Conservation (phyloP, 1,140 invertebrate species). For the Drosophila oshimai region DNA sequence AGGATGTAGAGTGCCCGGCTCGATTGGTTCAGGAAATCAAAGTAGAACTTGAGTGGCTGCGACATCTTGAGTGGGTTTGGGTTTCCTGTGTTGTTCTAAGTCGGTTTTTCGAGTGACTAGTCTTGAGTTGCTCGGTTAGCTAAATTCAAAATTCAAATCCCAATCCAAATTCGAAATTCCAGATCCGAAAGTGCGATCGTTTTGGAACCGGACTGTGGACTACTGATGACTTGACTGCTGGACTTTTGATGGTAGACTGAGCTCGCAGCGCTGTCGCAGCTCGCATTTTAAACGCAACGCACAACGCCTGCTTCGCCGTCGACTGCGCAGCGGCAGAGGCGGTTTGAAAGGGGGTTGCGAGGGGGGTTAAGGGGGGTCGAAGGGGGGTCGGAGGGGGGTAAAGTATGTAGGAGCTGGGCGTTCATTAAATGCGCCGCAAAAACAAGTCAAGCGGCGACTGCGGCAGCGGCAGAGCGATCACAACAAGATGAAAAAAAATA, state of each 20-base stretch:
- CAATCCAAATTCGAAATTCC: slow-evolving; percentile 12
- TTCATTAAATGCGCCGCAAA: slow-evolving; percentile 43
- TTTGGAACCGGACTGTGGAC: slow-evolving; percentile 21
- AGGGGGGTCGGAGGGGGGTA: not conserved
- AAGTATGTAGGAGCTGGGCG: not conserved
- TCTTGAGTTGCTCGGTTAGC: not conserved
- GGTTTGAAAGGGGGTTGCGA: not conserved
- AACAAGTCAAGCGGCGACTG: slow-evolving; percentile 46
- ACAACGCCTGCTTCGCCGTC: slow-evolving; percentile 4
- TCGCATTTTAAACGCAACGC: slow-evolving; percentile 67
- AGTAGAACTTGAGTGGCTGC: slow-evolving; percentile 86
- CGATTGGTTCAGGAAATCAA: slow-evolving; percentile 88
- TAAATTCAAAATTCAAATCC: not conserved
- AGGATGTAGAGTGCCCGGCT: slow-evolving; percentile 89
- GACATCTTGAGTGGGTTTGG: slow-evolving; percentile 38
- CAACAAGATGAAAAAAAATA: slow-evolving; percentile 29
- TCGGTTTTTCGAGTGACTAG: not conserved
- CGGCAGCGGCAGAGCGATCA: slow-evolving; percentile 12
- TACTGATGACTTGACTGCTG: slow-evolving; percentile 35
- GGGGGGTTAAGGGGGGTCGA: not conserved
- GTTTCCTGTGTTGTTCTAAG: not conserved
- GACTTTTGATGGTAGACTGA: slow-evolving; percentile 64
- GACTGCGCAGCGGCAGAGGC: slow-evolving; percentile 3
- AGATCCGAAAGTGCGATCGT: slow-evolving; percentile 9
- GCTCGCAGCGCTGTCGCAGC: slow-evolving; percentile 54